Conservation (phyloP, 2,888 invertebrate species). For the Limenitis camilla region DNA sequence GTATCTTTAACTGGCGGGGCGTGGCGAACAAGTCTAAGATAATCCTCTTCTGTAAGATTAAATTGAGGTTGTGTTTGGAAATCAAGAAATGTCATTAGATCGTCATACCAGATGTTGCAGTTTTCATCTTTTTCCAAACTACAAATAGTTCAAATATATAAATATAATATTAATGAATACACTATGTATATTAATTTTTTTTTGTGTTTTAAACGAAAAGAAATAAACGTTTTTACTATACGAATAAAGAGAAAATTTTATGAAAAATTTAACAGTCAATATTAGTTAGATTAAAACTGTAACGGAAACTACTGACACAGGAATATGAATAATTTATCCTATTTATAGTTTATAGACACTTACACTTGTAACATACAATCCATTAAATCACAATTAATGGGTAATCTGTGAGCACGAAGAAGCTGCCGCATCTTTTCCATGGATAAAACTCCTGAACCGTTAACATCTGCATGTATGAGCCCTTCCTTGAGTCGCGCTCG, state of each 20-base stretch:
- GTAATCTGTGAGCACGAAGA: conserved; percentile 80
- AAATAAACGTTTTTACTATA: too few species aligned
- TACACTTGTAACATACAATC: conserved; percentile 81
- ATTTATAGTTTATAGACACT: conserved; percentile 31
- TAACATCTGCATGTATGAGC: conserved; percentile 52
- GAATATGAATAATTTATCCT: neutral
- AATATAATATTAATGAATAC: neutral
- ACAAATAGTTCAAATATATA: conserved; percentile 8
- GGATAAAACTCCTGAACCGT: conserved; percentile 73
- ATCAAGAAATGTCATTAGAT: conserved; percentile 82
- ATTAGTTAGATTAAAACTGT: too few species aligned
- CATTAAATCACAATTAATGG: conserved; percentile 78
- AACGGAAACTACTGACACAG: neutral
- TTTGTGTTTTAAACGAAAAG: too few species aligned
- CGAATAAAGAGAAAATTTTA: too few species aligned
- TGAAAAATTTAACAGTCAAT: too few species aligned
- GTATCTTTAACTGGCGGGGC: conserved; percentile 59
- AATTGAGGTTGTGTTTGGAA: conserved; percentile 70
- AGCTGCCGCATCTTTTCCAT: conserved; percentile 76
- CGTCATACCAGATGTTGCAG: conserved; percentile 78
- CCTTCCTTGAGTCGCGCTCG: conserved; percentile 60
- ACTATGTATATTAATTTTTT: too few species aligned
- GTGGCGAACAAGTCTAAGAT: conserved; percentile 54
- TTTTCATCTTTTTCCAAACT: conserved; percentile 79
- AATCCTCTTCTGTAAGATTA: conserved; percentile 50